Evolutionary conservation across 2,888 invertebrate genomes (phyloP), one percentile per base, ranked within the genome.

Genomic region (Ctenicera cuprea): DNA sequence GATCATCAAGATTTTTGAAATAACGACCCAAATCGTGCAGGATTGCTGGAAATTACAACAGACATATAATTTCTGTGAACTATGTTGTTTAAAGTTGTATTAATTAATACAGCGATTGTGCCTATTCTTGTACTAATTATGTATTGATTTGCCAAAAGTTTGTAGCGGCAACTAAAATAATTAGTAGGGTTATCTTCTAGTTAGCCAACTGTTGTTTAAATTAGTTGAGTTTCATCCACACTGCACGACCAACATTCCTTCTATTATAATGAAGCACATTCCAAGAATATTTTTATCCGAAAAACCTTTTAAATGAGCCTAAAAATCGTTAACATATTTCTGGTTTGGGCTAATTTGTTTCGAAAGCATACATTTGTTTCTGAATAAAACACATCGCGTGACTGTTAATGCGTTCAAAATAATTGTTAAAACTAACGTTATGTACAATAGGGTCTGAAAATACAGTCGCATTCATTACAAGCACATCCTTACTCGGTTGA

Each of bases 401-500:
- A 54, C 45, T 26, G 64, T 48, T 65, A 57, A 70, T 26, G 62
- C 50, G 62, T 38, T 43, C 38, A 37, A 37, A 66, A 52, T 30
- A 22, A 59, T 71, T 65, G 74, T 71, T 74, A 61, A 71, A 20
- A 61, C 30, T 50, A 48, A 20, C 41, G 33, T 43, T 68, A 67
- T 61, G 43, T 59, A 41, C 33, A 57, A 22, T 61, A 11, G 22
- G n/a, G 63, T 33, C 45, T 38, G 20, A 38, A 63, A 69, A 73
- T 62, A 54, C 16, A 69, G 45, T 45, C 45, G 38, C 43, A 45
- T 67, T 67, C 18, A 67, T 64, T 71, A 41, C 65, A 62, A 41
- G 59, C 72, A 48, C 66, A 62, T 52, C 54, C 62, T 61, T 63
- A 45, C 61, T 50, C 37, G 62, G 75, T 75, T 77, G 73, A 76